A percentile compares a stretch with the other conserved stretches of the same genome.
Conservation (phyloP, 1,140 invertebrate species). For the Saccostrea echinata region DNA sequence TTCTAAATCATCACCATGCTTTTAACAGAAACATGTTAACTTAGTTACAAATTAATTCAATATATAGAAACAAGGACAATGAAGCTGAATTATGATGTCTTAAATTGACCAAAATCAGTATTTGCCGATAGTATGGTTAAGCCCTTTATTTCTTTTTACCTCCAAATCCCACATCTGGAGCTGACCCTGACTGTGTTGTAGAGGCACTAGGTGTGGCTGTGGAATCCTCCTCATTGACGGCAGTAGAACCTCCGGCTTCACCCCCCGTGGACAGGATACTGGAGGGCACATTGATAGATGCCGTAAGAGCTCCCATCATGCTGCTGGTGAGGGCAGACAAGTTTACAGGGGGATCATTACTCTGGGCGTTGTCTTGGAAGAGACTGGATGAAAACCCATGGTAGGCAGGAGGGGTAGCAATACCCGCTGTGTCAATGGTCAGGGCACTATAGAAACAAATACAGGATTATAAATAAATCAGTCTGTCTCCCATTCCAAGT, state of each 20-base stretch:
- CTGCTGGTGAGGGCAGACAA: slow-evolving; percentile 18
- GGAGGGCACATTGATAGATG: slow-evolving; percentile 19
- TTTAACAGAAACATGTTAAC: no score
- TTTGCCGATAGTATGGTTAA: no score
- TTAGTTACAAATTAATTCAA: no score
- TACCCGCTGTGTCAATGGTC: neutral
- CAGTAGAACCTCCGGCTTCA: neutral
- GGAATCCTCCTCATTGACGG: neutral
- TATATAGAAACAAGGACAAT: no score
- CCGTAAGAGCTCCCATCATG: slow-evolving; percentile 31
- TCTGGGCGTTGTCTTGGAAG: neutral
- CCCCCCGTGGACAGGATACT: slow-evolving; percentile 18
- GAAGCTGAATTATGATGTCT: no score
- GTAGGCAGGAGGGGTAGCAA: neutral
- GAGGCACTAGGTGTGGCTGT: neutral
- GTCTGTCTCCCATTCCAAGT: no score
- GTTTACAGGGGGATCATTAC: neutral
- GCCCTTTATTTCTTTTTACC: neutral
- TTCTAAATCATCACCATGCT: no score
- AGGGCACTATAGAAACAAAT: slow-evolving; percentile 15
- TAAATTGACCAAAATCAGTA: no score
- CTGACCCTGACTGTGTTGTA: neutral
- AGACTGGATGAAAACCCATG: slow-evolving; percentile 32
- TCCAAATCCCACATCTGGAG: slow-evolving; percentile 12
- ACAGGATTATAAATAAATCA: neutral